phyloP scores from a whole-genome alignment of 2,113 vertebrate genomes.

The Paratilapia polleni region DNA sequence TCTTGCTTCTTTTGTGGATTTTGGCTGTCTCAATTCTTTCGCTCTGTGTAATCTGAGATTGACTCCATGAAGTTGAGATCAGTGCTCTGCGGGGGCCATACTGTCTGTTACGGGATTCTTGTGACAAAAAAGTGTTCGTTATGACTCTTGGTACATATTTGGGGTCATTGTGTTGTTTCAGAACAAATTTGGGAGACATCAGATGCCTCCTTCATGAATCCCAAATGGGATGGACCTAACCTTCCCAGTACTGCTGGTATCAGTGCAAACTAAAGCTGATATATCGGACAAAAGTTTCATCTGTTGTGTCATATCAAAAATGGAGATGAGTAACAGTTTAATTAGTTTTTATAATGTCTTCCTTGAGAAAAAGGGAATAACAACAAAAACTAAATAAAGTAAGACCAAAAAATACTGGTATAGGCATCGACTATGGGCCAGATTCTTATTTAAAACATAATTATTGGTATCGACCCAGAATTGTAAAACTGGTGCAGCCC shows the following conservation, averaged over 20 bases:
- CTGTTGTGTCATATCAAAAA: not conserved
- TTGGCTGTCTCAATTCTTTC: not conserved
- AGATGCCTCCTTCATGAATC: not conserved
- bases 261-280: too few species aligned
- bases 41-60: not conserved
- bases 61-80: not conserved
- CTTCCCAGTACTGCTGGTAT: not conserved
- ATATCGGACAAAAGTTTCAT: too few species aligned
- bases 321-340: not conserved
- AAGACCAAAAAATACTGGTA: not conserved
- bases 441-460: not conserved
- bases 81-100: not conserved
- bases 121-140: not conserved
- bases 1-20: not conserved
- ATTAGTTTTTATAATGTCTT: not conserved
- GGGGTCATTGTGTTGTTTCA: not conserved
- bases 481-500: rapidly evolving
- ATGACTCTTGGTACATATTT: not conserved
- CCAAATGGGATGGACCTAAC: too few species aligned
- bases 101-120: not conserved
- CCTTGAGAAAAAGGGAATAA: rapidly evolving
- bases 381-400: not conserved
- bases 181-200: not conserved
- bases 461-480: not conserved
- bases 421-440: not conserved